Percentiles rank a stretch among this genome's conserved stretches.
These are phyloP conservation scores for Manis javanica DNA, from an alignment of 2,797 vertebrate genomes.

Conservation along the genomic window DNA sequence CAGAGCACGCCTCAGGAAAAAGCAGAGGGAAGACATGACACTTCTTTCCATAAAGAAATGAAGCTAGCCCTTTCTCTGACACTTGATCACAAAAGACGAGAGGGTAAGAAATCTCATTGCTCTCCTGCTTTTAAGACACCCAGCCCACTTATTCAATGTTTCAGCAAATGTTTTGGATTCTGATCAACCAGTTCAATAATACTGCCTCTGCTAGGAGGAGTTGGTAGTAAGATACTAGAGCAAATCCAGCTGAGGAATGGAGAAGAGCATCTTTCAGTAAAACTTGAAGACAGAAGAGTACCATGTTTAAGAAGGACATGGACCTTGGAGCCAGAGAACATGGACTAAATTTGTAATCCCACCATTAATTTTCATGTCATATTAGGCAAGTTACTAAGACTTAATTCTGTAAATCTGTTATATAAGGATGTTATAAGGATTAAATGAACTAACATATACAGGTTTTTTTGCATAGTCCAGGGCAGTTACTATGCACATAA, in stretches of 20 bases:
- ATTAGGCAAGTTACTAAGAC: neutral
- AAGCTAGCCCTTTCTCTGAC: neutral
- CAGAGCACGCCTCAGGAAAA: neutral
- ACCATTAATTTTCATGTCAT: neutral
- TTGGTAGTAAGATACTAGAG: neutral
- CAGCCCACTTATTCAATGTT: neutral
- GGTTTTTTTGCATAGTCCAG: neutral
- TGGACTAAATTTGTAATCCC: neutral
- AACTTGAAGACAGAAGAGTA: neutral
- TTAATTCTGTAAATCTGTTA: neutral
- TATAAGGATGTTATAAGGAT: neutral
- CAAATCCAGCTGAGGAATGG: neutral
- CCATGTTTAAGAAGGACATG: neutral
- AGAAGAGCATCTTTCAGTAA: neutral
- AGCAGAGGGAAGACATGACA: neutral
- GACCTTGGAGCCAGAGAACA: neutral
- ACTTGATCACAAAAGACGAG: neutral
- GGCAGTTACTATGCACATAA: neutral
- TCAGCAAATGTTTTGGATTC: neutral
- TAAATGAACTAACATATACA: neutral
- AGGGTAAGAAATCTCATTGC: neutral
- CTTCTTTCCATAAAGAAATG: neutral
- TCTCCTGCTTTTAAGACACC: neutral
- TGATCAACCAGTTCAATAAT: neutral
- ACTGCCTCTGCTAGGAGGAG: neutral